phyloP scores from a whole-genome alignment of 2,888 invertebrate genomes.

The Drosophila anomalipes region DNA sequence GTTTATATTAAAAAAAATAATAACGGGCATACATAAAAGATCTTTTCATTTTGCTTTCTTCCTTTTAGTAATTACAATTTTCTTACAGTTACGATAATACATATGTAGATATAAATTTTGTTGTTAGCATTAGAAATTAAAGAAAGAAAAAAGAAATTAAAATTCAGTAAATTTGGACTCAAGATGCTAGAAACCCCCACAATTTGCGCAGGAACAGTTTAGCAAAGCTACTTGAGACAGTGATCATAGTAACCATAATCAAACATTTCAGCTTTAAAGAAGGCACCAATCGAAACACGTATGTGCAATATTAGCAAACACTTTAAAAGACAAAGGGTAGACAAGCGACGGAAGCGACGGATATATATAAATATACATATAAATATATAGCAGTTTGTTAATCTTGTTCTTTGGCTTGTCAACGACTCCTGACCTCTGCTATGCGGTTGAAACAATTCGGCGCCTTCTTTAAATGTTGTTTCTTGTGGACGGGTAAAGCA shows the following conservation, averaged over 20 bases:
- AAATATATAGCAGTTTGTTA: neutral
- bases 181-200: conserved; percentile 22
- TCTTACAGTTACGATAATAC: conserved; percentile 59
- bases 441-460: neutral
- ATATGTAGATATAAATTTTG: conserved; percentile 71
- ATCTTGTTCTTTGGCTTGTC: neutral
- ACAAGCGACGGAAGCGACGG: neutral
- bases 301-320: conserved; percentile 11
- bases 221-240: conserved; percentile 9
- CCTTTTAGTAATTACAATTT: conserved; percentile 62
- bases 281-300: conserved; percentile 6
- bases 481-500: conserved; percentile 1
- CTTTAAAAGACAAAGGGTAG: neutral
- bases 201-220: conserved; percentile 16
- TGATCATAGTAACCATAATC: conserved; percentile 14
- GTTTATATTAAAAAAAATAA: conserved; percentile 65
- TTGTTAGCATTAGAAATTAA: conserved; percentile 63
- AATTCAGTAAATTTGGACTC: conserved; percentile 40
- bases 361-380: neutral
- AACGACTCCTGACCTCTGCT: neutral
- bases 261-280: neutral
- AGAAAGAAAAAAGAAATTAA: conserved; percentile 31
- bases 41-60: conserved; percentile 64
- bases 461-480: conserved; percentile 17
- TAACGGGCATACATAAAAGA: conserved; percentile 50